Conservation (phyloP, 2,888 invertebrate species). For the Ophion slaviceki region DNA sequence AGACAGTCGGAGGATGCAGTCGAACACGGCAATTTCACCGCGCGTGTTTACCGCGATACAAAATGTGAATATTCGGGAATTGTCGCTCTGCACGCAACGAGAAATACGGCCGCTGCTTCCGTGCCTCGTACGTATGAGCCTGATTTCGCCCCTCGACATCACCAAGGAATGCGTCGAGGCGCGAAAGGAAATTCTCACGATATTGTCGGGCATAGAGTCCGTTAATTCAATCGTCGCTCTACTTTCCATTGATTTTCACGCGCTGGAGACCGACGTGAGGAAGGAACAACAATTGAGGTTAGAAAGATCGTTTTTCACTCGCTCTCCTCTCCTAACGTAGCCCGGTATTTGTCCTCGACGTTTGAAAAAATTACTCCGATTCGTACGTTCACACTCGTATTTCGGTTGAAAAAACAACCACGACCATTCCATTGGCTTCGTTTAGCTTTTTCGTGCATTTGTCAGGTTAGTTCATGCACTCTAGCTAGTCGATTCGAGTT, state of each 20-base stretch:
- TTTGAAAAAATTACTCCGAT: no score
- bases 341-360: neutral
- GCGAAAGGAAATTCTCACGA: constrained; percentile 94
- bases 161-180: constrained; percentile 93
- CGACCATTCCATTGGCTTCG: no score
- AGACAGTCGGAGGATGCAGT: constrained; percentile 70
- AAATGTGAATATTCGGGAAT: constrained; percentile 90
- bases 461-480: no score
- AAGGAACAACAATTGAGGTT: constrained; percentile 95
- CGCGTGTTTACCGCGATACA: constrained; percentile 92
- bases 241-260: constrained; percentile 96
- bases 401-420: neutral
- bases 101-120: constrained; percentile 96
- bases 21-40: constrained; percentile 86
- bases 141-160: constrained; percentile 94
- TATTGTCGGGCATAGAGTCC: constrained; percentile 95
- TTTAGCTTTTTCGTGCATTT: no score
- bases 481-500: no score
- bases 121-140: constrained; percentile 96
- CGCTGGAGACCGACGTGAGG: constrained; percentile 95
- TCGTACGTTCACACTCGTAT: no score
- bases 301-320: constrained; percentile 60
- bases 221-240: constrained; percentile 97
- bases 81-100: constrained; percentile 89
- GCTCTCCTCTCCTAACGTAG: neutral